Evolutionary conservation across 1,140 invertebrate genomes (phyloP), one percentile per base, ranked within the genome.

Genomic region (Drosophila neocordata): DNA sequence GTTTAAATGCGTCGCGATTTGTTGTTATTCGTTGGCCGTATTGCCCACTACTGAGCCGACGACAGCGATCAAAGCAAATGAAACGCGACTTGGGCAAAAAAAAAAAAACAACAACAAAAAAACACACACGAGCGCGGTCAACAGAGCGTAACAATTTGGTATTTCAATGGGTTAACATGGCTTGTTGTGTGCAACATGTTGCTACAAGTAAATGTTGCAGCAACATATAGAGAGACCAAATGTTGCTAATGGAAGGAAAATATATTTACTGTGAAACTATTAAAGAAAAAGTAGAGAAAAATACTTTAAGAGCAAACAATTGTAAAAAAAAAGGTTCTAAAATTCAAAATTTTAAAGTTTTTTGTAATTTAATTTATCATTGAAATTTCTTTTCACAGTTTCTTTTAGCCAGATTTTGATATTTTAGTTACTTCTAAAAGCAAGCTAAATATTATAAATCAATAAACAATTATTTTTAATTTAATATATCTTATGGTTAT

Each of bases 121-220:
- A 59, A 53, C n/a, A n/a, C n/a, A 44, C 44, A 55, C 20, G 38
- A 15, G 61, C 58, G 57, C 12, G 15, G 58, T 38, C 75, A 58
- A 38, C 68, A 22, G 58, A 77, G 64, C 82, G 65, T 38, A 57
- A 34, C 55, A 8, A 24, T 34, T 38, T 55, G 59, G 61, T 52
- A 48, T 38, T 27, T 81, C 74, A 87, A 84, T 87, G 81, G 81
- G 81, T 87, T 84, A 84, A 87, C 73, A 70, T 68, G 61, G 65
- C 18, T 64, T 18, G 38, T 1, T 24, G 9, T 8, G 12, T 53
- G 31, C 52, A 55, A 55, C 22, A 55, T 44, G 41, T 44, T 44
- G 13, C 13, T 0, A 2, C 13, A 2, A 13, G 0, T 7, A 8
- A 18, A 48, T 48, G 15, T 20, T 48, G 15, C 15, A 11, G 41